phyloP scores from a whole-genome alignment of 2,797 vertebrate species.

The Tadarida brasiliensis region DNA sequence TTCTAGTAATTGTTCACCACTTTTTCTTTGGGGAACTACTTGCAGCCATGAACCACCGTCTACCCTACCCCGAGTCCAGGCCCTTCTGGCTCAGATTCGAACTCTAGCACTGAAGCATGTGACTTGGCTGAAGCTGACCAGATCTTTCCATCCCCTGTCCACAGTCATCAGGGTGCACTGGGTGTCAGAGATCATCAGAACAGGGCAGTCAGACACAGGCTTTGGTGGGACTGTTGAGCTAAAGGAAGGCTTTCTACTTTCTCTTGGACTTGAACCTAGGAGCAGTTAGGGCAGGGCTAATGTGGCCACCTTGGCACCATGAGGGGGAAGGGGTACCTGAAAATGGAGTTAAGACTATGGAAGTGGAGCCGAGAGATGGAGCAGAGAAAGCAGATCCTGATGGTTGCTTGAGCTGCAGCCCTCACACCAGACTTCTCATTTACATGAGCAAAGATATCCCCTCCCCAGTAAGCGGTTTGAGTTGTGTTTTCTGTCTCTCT shows the following conservation, averaged over 20 bases:
- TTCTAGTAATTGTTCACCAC: neutral
- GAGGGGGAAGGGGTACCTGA: neutral
- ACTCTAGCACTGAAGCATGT: neutral
- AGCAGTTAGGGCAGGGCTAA: neutral
- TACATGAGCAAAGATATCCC: neutral
- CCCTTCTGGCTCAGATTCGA: neutral
- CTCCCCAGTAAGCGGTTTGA: neutral
- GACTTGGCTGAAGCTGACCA: neutral
- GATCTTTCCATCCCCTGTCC: neutral
- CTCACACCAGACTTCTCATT: neutral
- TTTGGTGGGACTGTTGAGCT: neutral
- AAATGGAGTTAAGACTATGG: neutral
- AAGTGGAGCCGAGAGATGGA: neutral
- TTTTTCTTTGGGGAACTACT: neutral
- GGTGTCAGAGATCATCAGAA: neutral
- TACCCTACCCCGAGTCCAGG: neutral
- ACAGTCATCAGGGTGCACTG: neutral
- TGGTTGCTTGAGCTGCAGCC: neutral
- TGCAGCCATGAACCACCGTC: neutral
- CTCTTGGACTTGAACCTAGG: neutral
- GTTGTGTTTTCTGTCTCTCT: slow-evolving; percentile 4
- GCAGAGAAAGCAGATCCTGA: neutral
- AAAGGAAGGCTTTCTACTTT: neutral
- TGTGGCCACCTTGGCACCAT: neutral
- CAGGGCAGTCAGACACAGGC: neutral